A percentile compares a stretch with the other conserved stretches of the same genome.
phyloP scores from a whole-genome alignment of 2,888 invertebrate genomes.

The Spialia ferax region DNA sequence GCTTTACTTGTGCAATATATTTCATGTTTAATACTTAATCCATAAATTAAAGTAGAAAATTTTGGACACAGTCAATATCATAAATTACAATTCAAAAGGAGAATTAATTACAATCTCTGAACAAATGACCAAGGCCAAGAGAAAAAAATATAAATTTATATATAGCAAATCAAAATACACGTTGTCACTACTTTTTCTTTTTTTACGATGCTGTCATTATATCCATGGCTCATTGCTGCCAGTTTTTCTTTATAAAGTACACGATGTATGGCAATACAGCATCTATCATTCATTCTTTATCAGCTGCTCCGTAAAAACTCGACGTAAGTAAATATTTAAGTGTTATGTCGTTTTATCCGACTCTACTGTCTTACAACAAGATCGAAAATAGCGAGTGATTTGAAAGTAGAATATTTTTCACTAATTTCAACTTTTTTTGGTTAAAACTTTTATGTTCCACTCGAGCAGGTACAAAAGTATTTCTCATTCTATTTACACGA shows the following conservation, averaged over 20 bases:
- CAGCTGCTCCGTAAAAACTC: constrained; percentile 29
- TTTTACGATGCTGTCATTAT: background rate
- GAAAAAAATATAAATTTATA: constrained; percentile 12
- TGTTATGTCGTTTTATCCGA: constrained; percentile 22
- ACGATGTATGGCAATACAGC: constrained; percentile 10
- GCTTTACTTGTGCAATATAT: background rate
- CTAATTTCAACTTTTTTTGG: constrained; percentile 45
- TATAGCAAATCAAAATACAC: constrained; percentile 19
- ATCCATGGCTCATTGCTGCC: background rate
- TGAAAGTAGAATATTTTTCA: constrained; percentile 29
- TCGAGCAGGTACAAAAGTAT: constrained; percentile 83
- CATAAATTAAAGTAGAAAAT: constrained; percentile 16
- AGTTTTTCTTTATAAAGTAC: constrained; percentile 10
- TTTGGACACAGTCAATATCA: constrained; percentile 15
- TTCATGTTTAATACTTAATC: background rate
- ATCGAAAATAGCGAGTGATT: constrained; percentile 37
- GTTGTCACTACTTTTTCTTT: constrained; percentile 6
- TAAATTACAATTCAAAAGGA: constrained; percentile 19
- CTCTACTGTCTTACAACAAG: constrained; percentile 35
- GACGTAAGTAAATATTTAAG: constrained; percentile 36
- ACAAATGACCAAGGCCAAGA: constrained; percentile 12
- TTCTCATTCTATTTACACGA: constrained; percentile 71
- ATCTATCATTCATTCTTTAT: constrained; percentile 5
- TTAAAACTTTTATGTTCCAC: constrained; percentile 64
- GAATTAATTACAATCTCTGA: constrained; percentile 27